phyloP scores from a whole-genome alignment of 92 coral and sea anemone genomes.

The Zoanthus solanderi region DNA sequence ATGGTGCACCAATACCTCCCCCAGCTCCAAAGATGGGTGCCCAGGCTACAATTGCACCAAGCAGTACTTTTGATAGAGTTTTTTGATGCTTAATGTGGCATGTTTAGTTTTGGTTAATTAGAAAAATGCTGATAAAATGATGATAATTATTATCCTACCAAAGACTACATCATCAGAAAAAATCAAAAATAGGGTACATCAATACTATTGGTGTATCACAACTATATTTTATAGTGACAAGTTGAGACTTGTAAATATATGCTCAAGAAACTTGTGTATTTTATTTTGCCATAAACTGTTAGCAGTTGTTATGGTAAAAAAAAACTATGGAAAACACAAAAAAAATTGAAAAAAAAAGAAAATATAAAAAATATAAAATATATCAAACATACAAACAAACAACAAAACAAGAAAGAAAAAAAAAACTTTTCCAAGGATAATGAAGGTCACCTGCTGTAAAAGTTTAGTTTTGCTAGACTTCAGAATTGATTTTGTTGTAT shows the following conservation, averaged over 20 bases:
- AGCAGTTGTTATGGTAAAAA: background rate
- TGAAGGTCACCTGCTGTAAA: slow-evolving; percentile 35
- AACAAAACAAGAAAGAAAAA: slow-evolving; percentile 49
- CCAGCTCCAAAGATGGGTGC: slow-evolving; percentile 71
- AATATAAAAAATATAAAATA: background rate
- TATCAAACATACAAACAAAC: slow-evolving; percentile 35
- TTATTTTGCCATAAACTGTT: background rate
- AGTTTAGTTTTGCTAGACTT: background rate
- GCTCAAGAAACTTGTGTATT: background rate
- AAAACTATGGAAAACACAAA: background rate
- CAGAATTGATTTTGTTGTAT: background rate
- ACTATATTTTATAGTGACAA: background rate
- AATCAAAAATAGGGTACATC: too few relatives aligned
- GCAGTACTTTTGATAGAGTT: slow-evolving; percentile 90
- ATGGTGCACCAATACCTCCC: slow-evolving; percentile 76
- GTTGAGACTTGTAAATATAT: background rate
- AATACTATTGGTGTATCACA: background rate
- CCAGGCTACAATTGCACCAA: slow-evolving; percentile 75
- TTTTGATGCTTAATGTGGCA: slow-evolving; percentile 55
- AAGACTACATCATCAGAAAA: background rate
- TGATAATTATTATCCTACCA: background rate
- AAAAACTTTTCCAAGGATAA: slow-evolving; percentile 37
- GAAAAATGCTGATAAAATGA: background rate
- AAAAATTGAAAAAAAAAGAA: slow-evolving; percentile 10
- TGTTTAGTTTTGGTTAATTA: background rate